Evolutionary conservation across 2,113 vertebrate genomes (phyloP).

Genomic region (Meriones unguiculatus): DNA sequence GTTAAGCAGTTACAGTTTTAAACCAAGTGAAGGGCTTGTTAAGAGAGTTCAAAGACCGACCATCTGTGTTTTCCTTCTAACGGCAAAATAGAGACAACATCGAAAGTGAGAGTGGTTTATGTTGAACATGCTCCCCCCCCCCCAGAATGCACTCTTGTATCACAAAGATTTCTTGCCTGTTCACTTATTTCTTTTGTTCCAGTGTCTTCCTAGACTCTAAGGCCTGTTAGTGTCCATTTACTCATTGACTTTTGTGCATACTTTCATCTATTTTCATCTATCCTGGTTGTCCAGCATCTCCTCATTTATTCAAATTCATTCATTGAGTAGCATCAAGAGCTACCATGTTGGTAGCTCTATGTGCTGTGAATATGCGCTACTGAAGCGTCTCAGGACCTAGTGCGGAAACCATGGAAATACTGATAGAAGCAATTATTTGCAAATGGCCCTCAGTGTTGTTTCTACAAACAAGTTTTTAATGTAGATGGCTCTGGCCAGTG

Average conservation of each 20-base stretch:
- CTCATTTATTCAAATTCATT: not conserved
- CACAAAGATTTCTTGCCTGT: not conserved
- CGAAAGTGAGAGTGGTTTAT: not conserved
- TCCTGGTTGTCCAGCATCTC: too few species aligned
- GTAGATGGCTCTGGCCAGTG: not conserved
- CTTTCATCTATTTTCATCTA: too few species aligned
- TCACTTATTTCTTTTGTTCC: not conserved
- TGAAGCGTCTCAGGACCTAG: not conserved
- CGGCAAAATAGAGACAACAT: not conserved
- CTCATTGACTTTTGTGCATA: fast-evolving
- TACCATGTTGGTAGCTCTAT: fast-evolving
- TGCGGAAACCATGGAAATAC: not conserved
- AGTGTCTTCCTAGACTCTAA: not conserved
- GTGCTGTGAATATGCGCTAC: not conserved
- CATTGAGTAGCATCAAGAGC: not conserved
- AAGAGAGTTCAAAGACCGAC: not conserved
- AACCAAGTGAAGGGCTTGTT: not conserved
- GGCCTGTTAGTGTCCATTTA: too few species aligned
- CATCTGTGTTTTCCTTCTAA: not conserved
- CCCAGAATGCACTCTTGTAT: not conserved
- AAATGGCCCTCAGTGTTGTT: not conserved
- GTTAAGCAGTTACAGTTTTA: not conserved
- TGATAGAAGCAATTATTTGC: not conserved
- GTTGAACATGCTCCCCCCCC: not conserved
- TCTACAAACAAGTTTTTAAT: not conserved